Evolutionary conservation across 64 coral and sea anemone species (phyloP).

Genomic region (Porites lutea): DNA sequence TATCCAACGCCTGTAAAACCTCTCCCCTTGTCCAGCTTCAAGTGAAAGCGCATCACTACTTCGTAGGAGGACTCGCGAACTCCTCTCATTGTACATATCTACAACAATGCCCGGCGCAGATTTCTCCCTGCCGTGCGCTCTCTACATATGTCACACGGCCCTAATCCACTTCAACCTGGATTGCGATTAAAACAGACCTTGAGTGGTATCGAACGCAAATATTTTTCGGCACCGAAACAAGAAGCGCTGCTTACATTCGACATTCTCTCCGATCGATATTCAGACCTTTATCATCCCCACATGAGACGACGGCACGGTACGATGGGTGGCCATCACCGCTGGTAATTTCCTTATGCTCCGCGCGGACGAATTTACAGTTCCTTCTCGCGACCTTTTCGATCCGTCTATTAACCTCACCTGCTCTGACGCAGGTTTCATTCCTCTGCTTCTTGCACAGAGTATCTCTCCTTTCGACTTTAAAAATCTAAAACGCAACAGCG

Average conservation of each 20-base stretch:
- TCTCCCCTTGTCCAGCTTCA: not conserved
- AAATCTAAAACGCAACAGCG: conserved; percentile 34
- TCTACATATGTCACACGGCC: not conserved
- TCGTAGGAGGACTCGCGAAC: not conserved
- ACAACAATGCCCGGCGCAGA: not conserved
- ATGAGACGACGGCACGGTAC: not conserved
- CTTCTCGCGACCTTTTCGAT: not conserved
- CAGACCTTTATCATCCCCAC: not conserved
- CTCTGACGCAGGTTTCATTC: not conserved
- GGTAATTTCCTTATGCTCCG: conserved; percentile 10
- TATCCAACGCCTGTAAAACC: not conserved
- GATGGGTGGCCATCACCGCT: not conserved
- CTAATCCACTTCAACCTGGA: not conserved
- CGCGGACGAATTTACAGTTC: too few relatives aligned
- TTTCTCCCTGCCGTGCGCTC: conserved; percentile 3
- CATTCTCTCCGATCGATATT: not conserved
- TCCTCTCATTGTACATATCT: not conserved
- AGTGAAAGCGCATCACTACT: conserved; percentile 22
- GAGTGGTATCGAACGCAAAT: not conserved
- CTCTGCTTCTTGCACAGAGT: not conserved
- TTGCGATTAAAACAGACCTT: conserved; percentile 20
- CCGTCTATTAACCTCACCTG: not conserved
- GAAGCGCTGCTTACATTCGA: not conserved
- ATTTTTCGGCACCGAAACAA: not conserved
- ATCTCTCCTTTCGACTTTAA: conserved; percentile 12